phyloP scores from a whole-genome alignment of 2,113 vertebrate species.

The Haemorhous mexicanus region DNA sequence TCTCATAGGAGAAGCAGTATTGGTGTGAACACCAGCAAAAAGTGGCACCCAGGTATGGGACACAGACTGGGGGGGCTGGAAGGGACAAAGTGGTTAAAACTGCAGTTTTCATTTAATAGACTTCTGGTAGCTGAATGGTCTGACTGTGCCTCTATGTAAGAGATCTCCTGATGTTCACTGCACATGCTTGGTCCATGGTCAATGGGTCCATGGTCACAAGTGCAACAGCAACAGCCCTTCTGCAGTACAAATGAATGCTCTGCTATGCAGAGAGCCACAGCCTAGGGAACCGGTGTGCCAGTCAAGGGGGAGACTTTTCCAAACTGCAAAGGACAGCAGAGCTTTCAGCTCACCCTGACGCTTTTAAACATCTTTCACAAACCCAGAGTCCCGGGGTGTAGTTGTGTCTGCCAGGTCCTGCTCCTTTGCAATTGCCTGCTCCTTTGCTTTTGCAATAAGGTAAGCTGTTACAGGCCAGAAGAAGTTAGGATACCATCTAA shows the following conservation, averaged over 20 bases:
- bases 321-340: neutral
- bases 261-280: neutral
- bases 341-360: neutral
- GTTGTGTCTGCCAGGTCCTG: neutral
- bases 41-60: rapidly evolving
- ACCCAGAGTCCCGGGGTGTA: neutral
- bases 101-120: neutral
- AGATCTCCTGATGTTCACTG: neutral
- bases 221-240: rapidly evolving
- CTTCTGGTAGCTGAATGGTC: neutral
- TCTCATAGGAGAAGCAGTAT: neutral
- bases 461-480: neutral
- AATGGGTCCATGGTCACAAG: neutral
- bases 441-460: neutral
- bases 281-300: rapidly evolving
- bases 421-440: neutral
- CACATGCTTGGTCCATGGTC: rapidly evolving
- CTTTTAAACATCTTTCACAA: neutral
- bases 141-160: neutral
- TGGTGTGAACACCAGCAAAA: neutral
- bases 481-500: neutral
- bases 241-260: neutral
- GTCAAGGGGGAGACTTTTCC: neutral
- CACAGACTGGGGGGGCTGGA: rapidly evolving
- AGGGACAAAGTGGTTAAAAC: neutral